Base-by-base conservation (phyloP, 2,113 vertebrate genomes). In the Hippocampus guttulatus region DNA sequence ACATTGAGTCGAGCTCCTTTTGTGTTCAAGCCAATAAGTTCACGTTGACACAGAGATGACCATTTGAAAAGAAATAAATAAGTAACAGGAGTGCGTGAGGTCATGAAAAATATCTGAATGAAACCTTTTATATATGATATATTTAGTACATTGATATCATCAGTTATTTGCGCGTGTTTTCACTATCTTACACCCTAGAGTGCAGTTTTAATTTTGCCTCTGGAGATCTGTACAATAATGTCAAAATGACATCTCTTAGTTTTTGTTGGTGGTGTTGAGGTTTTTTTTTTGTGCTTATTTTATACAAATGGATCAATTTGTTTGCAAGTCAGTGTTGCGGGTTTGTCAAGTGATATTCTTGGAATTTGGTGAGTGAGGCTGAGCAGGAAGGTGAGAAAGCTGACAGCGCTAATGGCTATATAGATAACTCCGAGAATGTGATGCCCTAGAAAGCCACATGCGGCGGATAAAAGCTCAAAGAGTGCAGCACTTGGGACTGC, bases 361-460 rank as follows among this genome's bases (percentile, higher is more conserved):
- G 90, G 91, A 86, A 91, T 93, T 86, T 85, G 40, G 67, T 69
- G 65, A 79, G 78, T 92, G 92, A 93, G 88, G 82, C 81, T 88
- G 87, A 90, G 85, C 91, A 93, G 92, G 85, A 84, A 88, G 72
- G 30, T 69, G n/a, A 77, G 83, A 84, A 87, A 88, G 88, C 84
- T 91, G 87, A 91, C 88, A 91, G 84, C 71, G 79, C 81, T 88
- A 91, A 92, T 90, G 90, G 89, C 89, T 90, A 87, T 90, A 91
- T 91, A 92, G 92, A 93, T 93, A 93, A 92, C 89, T 91, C 85
- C 84, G 89, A 91, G 90, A 92, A 93, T 93, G 90, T 85, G 87
- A 83, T 64, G 78, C 76, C 90, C 69, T 68, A 78, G 83, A 88
- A 84, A 89, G 92, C 91, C 91, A 89, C 85, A 86, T 90, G 92